phyloP scores from a whole-genome alignment of 1,140 invertebrate species.

The Zeugodacus cucurbitae region DNA sequence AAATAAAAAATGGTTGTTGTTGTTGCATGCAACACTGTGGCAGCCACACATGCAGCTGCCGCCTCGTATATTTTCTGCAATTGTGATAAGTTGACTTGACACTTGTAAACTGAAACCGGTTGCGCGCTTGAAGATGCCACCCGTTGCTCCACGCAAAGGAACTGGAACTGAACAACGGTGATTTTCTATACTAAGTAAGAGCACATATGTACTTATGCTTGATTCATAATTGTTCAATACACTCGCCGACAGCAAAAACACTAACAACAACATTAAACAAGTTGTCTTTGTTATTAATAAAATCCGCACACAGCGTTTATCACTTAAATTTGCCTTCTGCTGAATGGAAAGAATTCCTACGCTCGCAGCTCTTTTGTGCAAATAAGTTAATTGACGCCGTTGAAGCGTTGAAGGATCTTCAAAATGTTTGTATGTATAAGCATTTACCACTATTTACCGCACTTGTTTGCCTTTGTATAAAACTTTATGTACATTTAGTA shows the following conservation, averaged over 20 bases:
- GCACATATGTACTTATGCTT: background rate
- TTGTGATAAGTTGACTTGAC: background rate
- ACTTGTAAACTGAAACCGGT: background rate
- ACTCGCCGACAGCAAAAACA: background rate
- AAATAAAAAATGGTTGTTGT: background rate
- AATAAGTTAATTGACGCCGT: too few relatives aligned
- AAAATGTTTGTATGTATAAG: too few relatives aligned
- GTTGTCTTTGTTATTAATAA: background rate
- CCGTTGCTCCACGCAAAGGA: background rate
- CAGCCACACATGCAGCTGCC: background rate
- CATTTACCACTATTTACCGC: too few relatives aligned
- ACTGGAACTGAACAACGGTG: background rate
- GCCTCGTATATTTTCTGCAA: background rate
- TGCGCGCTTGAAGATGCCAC: background rate
- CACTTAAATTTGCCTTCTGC: background rate
- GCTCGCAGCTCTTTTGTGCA: too few relatives aligned
- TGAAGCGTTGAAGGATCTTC: too few relatives aligned
- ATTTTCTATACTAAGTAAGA: too few relatives aligned
- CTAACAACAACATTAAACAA: background rate
- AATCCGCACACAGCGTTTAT: background rate
- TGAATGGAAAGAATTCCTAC: too few relatives aligned
- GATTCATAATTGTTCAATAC: background rate
- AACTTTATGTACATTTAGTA: too few relatives aligned
- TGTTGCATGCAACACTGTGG: background rate
- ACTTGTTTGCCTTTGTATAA: too few relatives aligned